Conservation (phyloP, 2,888 invertebrate genomes). For the Tenthredo livida region DNA sequence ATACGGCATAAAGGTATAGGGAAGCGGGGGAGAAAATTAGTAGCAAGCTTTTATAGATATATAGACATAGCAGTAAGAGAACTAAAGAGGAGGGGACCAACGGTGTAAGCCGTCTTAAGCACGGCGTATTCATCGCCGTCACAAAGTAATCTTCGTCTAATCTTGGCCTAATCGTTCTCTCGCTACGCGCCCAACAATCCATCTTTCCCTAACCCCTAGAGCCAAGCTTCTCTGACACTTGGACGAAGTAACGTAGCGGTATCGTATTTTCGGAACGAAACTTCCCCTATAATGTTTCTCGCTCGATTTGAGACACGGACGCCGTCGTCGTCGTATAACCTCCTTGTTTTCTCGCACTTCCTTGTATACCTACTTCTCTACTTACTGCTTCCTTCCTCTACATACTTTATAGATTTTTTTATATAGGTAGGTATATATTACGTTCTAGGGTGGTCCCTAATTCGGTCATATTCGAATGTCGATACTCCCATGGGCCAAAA, state of each 20-base stretch:
- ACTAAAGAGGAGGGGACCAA: not conserved
- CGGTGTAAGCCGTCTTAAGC: slow-evolving; percentile 41
- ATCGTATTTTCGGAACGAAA: slow-evolving; percentile 2
- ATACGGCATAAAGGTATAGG: not conserved
- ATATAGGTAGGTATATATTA: not conserved
- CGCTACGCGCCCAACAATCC: slow-evolving; percentile 41
- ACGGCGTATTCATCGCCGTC: slow-evolving; percentile 48
- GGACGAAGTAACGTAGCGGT: slow-evolving; percentile 18
- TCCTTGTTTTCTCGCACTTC: not conserved
- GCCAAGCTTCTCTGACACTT: slow-evolving; percentile 40
- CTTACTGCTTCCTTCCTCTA: not conserved
- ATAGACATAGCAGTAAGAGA: not conserved
- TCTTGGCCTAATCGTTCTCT: slow-evolving; percentile 50
- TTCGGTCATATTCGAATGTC: too few relatives aligned
- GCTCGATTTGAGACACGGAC: slow-evolving; percentile 14
- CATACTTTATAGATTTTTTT: not conserved
- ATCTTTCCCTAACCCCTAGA: slow-evolving; percentile 42
- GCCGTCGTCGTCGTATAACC: not conserved
- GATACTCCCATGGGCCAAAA: too few relatives aligned
- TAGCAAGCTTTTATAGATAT: slow-evolving; percentile 6
- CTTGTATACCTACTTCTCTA: not conserved
- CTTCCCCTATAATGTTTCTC: slow-evolving; percentile 18
- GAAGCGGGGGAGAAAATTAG: not conserved
- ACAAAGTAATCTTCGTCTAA: slow-evolving; percentile 51
- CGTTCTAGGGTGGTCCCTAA: too few relatives aligned